A percentile compares a stretch with the other conserved stretches of the same genome.
Conservation (phyloP, 92 coral and sea anemone species). For the Zoanthus sansibaricus region DNA sequence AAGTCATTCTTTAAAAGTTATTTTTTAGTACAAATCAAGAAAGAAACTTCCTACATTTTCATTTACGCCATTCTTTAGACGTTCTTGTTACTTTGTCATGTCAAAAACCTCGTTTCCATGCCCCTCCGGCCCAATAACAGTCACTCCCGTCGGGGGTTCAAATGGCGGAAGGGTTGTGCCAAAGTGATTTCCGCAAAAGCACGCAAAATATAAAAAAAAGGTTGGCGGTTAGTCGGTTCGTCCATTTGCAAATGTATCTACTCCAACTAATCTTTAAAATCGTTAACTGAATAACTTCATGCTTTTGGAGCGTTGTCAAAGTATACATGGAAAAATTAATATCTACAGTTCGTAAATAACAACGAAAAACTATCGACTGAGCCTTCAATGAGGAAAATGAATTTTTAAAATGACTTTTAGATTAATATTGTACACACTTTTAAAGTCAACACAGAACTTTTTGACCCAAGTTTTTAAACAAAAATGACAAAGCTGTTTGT, state of each 20-base stretch:
- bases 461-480: not conserved
- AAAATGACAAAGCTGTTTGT: not conserved
- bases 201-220: not conserved
- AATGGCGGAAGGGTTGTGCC: slow-evolving; percentile 45
- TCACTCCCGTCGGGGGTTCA: slow-evolving; percentile 25
- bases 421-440: not conserved
- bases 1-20: slow-evolving; percentile 72
- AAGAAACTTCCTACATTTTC: not conserved
- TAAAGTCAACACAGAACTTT: not conserved
- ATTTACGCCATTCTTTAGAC: slow-evolving; percentile 27
- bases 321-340: not conserved
- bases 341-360: not conserved
- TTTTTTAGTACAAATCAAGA: slow-evolving; percentile 31
- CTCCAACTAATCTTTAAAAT: not conserved
- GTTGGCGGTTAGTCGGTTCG: not conserved
- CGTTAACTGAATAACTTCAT: not conserved
- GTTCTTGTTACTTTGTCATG: not conserved
- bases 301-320: not conserved
- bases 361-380: not conserved
- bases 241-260: not conserved
- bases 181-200: not conserved
- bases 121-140: slow-evolving; percentile 28
- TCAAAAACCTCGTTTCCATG: slow-evolving; percentile 38
- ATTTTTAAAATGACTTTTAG: not conserved
- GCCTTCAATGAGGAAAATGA: too few species aligned